These are phyloP conservation scores for Thysanoteuthis rhombus DNA, from an alignment of 2,888 invertebrate species.

Conservation along the genomic window DNA sequence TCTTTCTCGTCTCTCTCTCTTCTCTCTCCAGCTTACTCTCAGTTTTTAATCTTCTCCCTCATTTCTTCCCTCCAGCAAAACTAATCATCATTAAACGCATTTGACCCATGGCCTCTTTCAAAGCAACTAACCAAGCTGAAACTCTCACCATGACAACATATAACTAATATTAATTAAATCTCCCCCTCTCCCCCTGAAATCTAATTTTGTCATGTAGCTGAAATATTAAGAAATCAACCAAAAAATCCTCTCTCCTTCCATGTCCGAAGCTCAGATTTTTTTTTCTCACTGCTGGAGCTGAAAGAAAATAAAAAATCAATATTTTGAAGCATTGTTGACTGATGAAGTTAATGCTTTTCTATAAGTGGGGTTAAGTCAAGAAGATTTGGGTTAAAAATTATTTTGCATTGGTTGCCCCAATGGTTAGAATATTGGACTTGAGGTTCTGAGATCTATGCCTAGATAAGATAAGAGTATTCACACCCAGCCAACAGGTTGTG, in stretches of 20 bases:
- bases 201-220: neutral
- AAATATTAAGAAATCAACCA: neutral
- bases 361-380: neutral
- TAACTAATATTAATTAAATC: neutral
- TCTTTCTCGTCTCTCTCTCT: conserved; percentile 31
- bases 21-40: neutral
- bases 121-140: neutral
- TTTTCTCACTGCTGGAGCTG: no score
- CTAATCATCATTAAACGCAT: neutral
- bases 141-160: neutral
- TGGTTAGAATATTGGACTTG: neutral
- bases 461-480: neutral
- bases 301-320: neutral
- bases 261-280: no score
- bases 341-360: neutral
- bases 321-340: neutral
- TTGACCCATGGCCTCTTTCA: neutral
- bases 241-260: no score
- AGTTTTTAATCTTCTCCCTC: neutral
- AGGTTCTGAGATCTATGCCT: neutral
- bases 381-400: neutral
- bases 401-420: neutral
- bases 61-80: neutral
- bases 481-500: no score
- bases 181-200: neutral